These are phyloP conservation scores for Plagiodera versicolora DNA, from an alignment of 2,888 invertebrate genomes.

Conservation along the genomic window DNA sequence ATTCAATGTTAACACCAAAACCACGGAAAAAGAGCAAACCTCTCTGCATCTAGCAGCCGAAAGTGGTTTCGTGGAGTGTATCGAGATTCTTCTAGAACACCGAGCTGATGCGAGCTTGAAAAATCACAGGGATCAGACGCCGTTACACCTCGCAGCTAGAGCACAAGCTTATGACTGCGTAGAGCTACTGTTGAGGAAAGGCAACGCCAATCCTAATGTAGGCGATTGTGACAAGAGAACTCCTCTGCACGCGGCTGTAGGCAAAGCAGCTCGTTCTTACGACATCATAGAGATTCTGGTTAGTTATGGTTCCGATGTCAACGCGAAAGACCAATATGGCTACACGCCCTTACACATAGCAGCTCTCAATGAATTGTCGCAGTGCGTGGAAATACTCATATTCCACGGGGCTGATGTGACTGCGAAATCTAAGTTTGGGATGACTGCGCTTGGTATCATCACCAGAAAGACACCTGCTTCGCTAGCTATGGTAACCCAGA, in stretches of 20 bases:
- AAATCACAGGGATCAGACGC: conserved; percentile 80
- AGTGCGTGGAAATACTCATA: conserved; percentile 82
- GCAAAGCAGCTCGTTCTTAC: conserved; percentile 79
- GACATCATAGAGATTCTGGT: conserved; percentile 79
- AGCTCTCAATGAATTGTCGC: conserved; percentile 80
- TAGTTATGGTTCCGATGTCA: conserved; percentile 80
- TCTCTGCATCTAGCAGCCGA: conserved; percentile 86
- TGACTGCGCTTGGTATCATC: conserved; percentile 82
- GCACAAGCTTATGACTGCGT: conserved; percentile 81
- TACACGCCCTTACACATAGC: conserved; percentile 85
- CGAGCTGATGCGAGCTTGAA: conserved; percentile 75
- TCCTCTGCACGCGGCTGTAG: conserved; percentile 80
- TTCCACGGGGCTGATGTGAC: conserved; percentile 88
- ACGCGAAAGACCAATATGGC: conserved; percentile 82
- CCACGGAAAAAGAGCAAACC: conserved; percentile 75
- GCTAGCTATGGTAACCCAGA: conserved; percentile 78
- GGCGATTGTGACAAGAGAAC: conserved; percentile 81
- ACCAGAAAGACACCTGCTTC: conserved; percentile 85
- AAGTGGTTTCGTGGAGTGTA: conserved; percentile 81
- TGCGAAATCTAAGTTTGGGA: conserved; percentile 83
- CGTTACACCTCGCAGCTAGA: conserved; percentile 81
- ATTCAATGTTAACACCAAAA: conserved; percentile 70
- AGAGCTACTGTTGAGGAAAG: conserved; percentile 72
- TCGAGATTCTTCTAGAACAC: conserved; percentile 71
- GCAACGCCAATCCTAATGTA: conserved; percentile 76